phyloP scores from a whole-genome alignment of 1,140 invertebrate genomes.

The Drosophila paulistorum region DNA sequence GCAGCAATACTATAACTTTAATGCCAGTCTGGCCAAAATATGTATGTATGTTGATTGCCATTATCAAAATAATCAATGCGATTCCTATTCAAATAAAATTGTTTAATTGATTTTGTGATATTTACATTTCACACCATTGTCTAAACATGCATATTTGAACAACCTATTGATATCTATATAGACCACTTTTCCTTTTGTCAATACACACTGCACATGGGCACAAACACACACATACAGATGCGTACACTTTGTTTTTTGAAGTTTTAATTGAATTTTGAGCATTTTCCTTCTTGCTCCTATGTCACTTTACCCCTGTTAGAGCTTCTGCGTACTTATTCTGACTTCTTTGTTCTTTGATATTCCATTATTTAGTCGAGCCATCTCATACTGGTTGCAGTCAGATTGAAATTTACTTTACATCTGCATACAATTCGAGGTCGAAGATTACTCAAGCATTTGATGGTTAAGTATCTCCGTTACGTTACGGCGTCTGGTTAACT shows the following conservation, averaged over 20 bases:
- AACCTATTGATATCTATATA: conserved; percentile 13
- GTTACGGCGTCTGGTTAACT: background rate
- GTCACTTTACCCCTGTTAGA: conserved; percentile 11
- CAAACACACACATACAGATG: background rate
- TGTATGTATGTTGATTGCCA: background rate
- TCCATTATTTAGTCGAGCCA: background rate
- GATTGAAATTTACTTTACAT: conserved; percentile 3
- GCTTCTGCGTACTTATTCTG: background rate
- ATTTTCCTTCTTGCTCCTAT: background rate
- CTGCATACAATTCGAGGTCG: conserved; percentile 4
- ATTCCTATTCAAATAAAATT: conserved; percentile 1
- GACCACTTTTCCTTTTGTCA: conserved; percentile 1
- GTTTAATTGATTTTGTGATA: conserved; percentile 10
- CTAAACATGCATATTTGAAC: conserved; percentile 1
- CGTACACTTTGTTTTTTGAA: conserved; percentile 8
- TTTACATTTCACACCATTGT: conserved; percentile 10
- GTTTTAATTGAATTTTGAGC: conserved; percentile 17
- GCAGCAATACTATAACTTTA: background rate
- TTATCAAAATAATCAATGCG: background rate
- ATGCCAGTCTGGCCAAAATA: background rate
- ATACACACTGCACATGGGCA: background rate
- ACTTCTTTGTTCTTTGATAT: conserved; percentile 7
- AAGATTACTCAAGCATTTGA: conserved; percentile 14
- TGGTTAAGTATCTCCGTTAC: background rate
- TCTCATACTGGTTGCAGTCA: conserved; percentile 1